A percentile compares a stretch with the other conserved stretches of the same genome.
Conservation (phyloP, 2,113 vertebrate species). For the Eira barbara region DNA sequence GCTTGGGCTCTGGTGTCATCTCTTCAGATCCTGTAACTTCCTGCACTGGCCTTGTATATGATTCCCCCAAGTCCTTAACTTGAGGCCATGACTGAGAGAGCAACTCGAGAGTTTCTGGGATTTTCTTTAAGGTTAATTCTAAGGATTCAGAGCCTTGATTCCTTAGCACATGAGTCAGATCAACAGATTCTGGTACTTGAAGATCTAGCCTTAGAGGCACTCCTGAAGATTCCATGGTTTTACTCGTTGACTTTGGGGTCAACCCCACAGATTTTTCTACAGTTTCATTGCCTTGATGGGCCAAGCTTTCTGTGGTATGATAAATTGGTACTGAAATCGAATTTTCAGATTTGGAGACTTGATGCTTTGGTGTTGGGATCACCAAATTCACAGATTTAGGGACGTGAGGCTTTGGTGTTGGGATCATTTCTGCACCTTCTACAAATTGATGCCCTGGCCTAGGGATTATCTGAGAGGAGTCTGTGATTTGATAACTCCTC, state of each 20-base stretch:
- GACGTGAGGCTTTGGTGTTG: background rate
- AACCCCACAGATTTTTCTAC: background rate
- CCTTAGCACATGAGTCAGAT: background rate
- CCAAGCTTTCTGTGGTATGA: background rate
- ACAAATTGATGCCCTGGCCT: background rate
- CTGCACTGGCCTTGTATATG: background rate
- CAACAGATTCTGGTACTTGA: constrained; percentile 31
- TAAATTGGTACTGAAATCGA: constrained; percentile 20
- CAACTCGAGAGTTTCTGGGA: background rate
- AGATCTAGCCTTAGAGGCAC: background rate
- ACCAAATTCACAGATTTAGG: constrained; percentile 11
- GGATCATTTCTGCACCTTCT: background rate
- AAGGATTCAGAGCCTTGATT: background rate
- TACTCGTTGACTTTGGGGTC: background rate
- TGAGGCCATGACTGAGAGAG: background rate
- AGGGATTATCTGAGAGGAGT: background rate
- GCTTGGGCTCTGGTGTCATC: background rate
- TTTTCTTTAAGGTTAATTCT: background rate
- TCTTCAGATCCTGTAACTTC: background rate
- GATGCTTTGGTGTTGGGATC: background rate
- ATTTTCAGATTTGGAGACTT: background rate
- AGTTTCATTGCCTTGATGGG: background rate
- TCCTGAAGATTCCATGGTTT: constrained; percentile 5
- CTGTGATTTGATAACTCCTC: constrained; percentile 4
- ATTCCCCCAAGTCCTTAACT: background rate